Percentiles rank a stretch among this genome's conserved stretches.
Conservation (phyloP, 2,113 vertebrate species). For the Nycticebus coucang region DNA sequence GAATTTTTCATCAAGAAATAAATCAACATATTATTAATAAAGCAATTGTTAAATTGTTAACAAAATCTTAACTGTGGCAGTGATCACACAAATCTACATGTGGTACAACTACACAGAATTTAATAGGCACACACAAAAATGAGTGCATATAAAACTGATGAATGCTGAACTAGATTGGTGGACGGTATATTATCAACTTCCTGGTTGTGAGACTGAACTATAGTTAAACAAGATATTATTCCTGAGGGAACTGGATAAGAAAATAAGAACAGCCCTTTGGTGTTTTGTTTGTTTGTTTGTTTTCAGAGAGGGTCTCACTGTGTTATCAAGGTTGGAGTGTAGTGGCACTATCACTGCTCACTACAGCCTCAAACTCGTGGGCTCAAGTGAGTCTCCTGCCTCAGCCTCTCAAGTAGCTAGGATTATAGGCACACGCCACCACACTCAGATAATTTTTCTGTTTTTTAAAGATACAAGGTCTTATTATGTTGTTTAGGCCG, state of each 20-base stretch:
- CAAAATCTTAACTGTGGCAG: background rate
- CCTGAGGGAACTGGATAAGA: background rate
- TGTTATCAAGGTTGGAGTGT: no score
- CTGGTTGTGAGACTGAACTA: background rate
- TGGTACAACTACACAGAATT: background rate
- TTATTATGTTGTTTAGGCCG: no score
- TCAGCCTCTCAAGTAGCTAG: no score
- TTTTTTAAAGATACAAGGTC: no score
- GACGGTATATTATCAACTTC: background rate
- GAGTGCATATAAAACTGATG: background rate
- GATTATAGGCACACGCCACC: no score
- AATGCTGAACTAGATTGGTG: background rate
- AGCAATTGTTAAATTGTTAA: background rate
- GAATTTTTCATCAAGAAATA: background rate
- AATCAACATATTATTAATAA: slow-evolving; percentile 8
- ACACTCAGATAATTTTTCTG: no score
- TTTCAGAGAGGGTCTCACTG: no score
- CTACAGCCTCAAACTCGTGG: no score
- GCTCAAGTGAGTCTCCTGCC: no score
- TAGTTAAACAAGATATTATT: background rate
- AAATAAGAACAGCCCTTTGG: background rate
- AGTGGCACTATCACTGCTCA: no score
- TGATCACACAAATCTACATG: background rate
- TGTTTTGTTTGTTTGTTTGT: no score
- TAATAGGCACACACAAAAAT: background rate